phyloP scores from a whole-genome alignment of 2,113 vertebrate species.

The Hippoglossus stenolepis region DNA sequence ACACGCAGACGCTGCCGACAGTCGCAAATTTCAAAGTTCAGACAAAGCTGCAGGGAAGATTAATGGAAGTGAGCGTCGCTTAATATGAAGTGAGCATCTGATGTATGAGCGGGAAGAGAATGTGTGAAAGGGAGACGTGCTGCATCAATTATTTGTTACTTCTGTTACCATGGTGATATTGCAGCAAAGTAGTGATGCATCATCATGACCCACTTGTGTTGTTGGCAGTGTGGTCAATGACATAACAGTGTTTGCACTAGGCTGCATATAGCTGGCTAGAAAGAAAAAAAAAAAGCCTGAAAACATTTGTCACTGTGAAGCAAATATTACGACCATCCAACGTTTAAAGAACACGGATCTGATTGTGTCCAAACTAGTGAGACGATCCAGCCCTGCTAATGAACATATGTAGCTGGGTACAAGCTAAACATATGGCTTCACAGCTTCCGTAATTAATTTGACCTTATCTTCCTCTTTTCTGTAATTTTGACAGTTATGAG shows the following conservation, averaged over 20 bases:
- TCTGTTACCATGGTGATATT: conserved; percentile 56
- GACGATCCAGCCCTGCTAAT: neutral
- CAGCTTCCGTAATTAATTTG: conserved; percentile 33
- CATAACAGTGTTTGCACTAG: conserved; percentile 5
- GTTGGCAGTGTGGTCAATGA: conserved; percentile 45
- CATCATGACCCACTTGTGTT: conserved; percentile 52
- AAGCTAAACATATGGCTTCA: conserved; percentile 44
- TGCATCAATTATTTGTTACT: conserved; percentile 57
- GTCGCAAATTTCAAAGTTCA: neutral
- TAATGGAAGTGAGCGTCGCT: neutral
- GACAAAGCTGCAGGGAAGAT: neutral
- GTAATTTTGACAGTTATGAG: conserved; percentile 52
- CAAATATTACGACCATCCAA: neutral
- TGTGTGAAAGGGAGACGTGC: conserved; percentile 8
- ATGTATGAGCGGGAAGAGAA: conserved; percentile 1
- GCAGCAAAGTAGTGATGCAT: conserved; percentile 25
- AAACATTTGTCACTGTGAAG: conserved; percentile 17
- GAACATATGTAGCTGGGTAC: neutral
- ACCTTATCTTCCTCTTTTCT: neutral
- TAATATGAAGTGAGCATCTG: conserved; percentile 6
- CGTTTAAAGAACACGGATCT: neutral
- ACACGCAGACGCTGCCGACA: neutral
- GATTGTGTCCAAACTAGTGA: too few species aligned
- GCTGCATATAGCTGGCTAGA: conserved; percentile 1
- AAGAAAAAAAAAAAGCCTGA: neutral